phyloP scores from a whole-genome alignment of 2,888 invertebrate genomes.

The Acanthosepion esculentum region DNA sequence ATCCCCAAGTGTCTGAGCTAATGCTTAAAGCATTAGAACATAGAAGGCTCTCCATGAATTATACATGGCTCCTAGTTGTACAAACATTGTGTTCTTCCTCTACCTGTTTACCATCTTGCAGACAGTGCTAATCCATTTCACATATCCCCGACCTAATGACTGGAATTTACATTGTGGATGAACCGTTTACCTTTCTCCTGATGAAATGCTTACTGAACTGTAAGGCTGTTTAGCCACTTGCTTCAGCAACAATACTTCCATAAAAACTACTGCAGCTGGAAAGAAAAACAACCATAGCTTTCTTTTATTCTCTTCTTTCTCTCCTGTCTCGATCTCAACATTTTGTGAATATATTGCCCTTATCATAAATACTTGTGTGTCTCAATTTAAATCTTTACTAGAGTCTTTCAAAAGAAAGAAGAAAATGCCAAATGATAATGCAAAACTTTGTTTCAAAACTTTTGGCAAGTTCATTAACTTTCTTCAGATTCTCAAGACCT shows the following conservation, averaged over 20 bases:
- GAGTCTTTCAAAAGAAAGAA: neutral
- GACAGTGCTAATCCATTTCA: neutral
- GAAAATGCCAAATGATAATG: neutral
- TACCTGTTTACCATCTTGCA: constrained; percentile 1
- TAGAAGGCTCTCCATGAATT: constrained; percentile 16
- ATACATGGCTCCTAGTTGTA: constrained; percentile 23
- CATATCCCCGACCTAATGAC: constrained; percentile 20
- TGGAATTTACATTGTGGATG: constrained; percentile 33
- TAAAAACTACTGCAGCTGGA: neutral
- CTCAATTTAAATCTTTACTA: neutral
- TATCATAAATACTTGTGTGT: neutral
- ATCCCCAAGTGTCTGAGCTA: constrained; percentile 17
- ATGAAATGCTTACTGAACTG: constrained; percentile 13
- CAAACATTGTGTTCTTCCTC: constrained; percentile 33
- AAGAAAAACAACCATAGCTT: neutral
- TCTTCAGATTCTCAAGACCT: neutral
- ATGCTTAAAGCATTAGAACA: constrained; percentile 20
- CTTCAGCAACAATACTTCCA: neutral
- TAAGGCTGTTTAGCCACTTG: neutral
- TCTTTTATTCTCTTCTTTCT: neutral
- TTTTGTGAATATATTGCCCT: neutral
- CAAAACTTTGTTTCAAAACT: neutral
- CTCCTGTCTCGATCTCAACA: neutral
- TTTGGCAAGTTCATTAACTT: neutral
- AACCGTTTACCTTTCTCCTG: constrained; percentile 7